Evolutionary conservation across 2,113 vertebrate genomes (phyloP).

Genomic region (Limanda limanda): DNA sequence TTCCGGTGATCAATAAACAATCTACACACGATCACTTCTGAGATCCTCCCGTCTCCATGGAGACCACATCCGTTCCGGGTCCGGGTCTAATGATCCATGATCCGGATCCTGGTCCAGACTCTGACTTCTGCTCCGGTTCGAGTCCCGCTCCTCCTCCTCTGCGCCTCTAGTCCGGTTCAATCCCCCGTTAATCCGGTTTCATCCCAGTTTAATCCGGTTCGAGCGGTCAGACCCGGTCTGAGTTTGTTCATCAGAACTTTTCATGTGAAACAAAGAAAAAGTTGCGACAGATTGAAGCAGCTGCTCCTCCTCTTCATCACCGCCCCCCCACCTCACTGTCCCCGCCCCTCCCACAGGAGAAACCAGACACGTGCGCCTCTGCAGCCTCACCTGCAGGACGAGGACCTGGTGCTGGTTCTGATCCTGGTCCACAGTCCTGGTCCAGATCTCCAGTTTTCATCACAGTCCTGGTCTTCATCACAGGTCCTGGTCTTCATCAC

Average conservation of each 20-base stretch:
- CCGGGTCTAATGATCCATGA: constrained; percentile 41
- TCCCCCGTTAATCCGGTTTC: neutral
- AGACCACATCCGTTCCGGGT: constrained; percentile 1
- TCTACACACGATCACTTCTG: constrained; percentile 31
- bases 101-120: constrained; percentile 21
- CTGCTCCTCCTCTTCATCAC: constrained; percentile 71
- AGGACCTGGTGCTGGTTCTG: neutral
- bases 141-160: neutral
- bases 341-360: constrained; percentile 65
- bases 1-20: constrained; percentile 42
- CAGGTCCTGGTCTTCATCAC: no score
- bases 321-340: constrained; percentile 20
- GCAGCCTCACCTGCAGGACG: constrained; percentile 23
- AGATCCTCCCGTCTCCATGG: constrained; percentile 45
- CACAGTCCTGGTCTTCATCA: no score
- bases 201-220: neutral
- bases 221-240: neutral
- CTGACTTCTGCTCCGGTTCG: neutral
- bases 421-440: neutral
- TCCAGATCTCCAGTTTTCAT: no score
- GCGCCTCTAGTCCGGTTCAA: no score
- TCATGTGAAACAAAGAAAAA: constrained; percentile 61
- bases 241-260: constrained; percentile 43
- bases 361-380: constrained; percentile 47
- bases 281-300: constrained; percentile 71